Conservation (phyloP, 2,888 invertebrate species). For the Leucozona laternaria region DNA sequence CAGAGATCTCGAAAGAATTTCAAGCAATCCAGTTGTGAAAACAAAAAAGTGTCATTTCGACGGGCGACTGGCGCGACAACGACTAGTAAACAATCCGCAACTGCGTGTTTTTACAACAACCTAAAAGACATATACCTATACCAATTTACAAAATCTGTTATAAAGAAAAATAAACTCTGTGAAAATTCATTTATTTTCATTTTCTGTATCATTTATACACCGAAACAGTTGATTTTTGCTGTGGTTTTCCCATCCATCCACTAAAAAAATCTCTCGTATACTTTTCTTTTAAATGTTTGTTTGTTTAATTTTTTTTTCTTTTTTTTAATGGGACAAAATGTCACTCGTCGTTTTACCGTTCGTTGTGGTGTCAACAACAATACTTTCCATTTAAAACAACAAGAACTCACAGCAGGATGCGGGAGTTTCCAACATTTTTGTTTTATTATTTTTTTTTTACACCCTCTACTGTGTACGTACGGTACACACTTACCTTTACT, state of each 20-base stretch:
- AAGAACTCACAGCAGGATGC: constrained; percentile 25
- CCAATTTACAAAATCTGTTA: neutral
- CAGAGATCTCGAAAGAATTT: no score
- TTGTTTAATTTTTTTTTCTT: neutral
- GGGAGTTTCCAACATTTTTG: constrained; percentile 29
- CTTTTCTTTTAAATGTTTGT: constrained; percentile 5
- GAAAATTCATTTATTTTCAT: constrained; percentile 48
- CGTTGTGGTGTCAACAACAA: constrained; percentile 32
- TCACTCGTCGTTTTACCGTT: neutral
- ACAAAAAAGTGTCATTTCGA: no score
- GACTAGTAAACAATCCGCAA: no score
- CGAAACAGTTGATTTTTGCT: constrained; percentile 19
- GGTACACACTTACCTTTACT: neutral
- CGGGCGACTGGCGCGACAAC: no score
- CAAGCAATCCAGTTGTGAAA: no score
- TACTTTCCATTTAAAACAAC: constrained; percentile 24
- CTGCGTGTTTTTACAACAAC: neutral
- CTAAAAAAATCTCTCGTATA: constrained; percentile 11
- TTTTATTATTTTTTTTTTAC: constrained; percentile 10
- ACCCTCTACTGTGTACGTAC: neutral
- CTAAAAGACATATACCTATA: neutral
- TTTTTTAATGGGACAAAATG: constrained; percentile 11
- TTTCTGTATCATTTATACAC: constrained; percentile 36
- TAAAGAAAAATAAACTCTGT: constrained; percentile 21
- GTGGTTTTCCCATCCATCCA: constrained; percentile 14